These are phyloP conservation scores for Diorhabda elongata DNA, from an alignment of 1,140 invertebrate genomes.

Conservation along the genomic window DNA sequence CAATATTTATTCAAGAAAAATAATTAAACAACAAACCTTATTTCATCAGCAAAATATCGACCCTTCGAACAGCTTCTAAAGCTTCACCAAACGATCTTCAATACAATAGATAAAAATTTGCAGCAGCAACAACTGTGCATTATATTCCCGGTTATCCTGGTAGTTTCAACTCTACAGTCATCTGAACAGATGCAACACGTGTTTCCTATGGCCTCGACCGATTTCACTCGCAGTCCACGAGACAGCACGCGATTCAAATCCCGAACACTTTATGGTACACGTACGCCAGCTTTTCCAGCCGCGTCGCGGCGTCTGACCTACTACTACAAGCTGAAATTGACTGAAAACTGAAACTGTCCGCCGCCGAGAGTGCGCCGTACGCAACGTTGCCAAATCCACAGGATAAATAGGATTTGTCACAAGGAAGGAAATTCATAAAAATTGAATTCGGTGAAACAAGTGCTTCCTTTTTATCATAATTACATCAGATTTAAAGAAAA, in stretches of 20 bases:
- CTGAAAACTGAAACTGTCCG: slow-evolving; percentile 1
- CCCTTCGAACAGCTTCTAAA: too few species aligned
- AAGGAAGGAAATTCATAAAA: too few species aligned
- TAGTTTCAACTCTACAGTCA: background rate
- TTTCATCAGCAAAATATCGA: too few species aligned
- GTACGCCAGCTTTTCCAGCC: background rate
- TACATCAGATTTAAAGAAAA: too few species aligned
- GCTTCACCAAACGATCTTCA: too few species aligned
- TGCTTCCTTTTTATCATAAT: too few species aligned
- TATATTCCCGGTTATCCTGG: background rate
- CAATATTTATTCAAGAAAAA: too few species aligned
- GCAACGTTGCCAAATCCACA: background rate
- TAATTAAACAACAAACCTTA: too few species aligned
- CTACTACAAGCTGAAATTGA: background rate
- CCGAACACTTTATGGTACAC: too few species aligned
- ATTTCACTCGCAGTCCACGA: background rate
- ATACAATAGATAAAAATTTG: too few species aligned
- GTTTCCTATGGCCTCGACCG: background rate
- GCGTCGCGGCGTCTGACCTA: background rate
- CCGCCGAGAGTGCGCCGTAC: background rate
- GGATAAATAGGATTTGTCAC: too few species aligned
- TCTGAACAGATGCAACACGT: background rate
- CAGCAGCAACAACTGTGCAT: background rate
- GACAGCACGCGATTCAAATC: background rate
- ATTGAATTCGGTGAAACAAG: too few species aligned